Evolutionary conservation across 2,797 vertebrate genomes (phyloP).

Genomic region (Tamandua tetradactyla): DNA sequence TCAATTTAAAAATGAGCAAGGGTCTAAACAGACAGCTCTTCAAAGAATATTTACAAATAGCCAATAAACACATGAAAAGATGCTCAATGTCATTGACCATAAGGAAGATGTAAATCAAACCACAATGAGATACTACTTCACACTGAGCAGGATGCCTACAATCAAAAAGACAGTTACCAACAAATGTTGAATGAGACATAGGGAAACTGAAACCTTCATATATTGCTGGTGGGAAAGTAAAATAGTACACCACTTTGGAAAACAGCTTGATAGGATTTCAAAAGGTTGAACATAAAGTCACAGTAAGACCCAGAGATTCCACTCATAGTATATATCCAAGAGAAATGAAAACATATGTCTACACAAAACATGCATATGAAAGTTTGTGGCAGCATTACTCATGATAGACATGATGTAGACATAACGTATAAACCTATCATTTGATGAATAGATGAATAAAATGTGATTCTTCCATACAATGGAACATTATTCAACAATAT

Average conservation of each 20-base stretch:
- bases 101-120: constrained; percentile 27
- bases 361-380: neutral
- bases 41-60: neutral
- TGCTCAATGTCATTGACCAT: neutral
- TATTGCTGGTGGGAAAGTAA: neutral
- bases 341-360: constrained; percentile 11
- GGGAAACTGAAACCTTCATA: neutral
- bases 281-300: constrained; percentile 4
- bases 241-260: neutral
- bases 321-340: neutral
- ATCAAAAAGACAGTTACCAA: neutral
- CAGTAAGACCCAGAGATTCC: constrained; percentile 1
- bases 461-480: neutral
- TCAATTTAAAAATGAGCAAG: neutral
- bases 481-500: neutral
- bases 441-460: neutral
- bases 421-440: neutral
- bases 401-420: neutral
- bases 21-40: neutral
- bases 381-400: neutral
- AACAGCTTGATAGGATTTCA: neutral
- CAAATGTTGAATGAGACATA: neutral
- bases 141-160: neutral
- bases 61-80: neutral
- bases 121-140: too few species aligned